Percentiles rank a stretch among this genome's conserved stretches.
Conservation (phyloP, 2,113 vertebrate genomes). For the Tupaia tana region DNA sequence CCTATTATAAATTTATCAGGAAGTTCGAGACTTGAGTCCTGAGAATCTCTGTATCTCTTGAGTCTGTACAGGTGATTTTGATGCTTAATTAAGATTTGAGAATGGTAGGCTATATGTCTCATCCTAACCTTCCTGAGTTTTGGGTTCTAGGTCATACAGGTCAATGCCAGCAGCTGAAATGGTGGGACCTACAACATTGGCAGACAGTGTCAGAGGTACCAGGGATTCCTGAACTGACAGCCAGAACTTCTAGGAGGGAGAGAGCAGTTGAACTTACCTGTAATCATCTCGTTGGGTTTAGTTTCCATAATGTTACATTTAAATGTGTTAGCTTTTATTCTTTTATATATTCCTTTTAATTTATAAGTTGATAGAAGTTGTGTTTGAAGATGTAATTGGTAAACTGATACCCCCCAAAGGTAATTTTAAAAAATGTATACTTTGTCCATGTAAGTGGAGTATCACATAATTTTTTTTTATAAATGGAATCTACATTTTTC, state of each 20-base stretch:
- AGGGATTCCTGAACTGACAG: neutral
- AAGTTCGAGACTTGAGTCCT: neutral
- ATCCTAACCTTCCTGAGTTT: neutral
- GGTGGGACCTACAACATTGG: neutral
- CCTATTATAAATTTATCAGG: neutral
- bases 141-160: neutral
- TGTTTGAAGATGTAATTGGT: neutral
- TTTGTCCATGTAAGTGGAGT: neutral
- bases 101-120: neutral
- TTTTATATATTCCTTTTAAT: conserved; percentile 24
- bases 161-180: neutral
- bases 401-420: neutral
- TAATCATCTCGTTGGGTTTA: neutral
- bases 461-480: neutral
- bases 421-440: neutral
- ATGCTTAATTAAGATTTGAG: neutral
- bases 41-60: neutral
- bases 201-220: neutral
- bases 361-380: conserved; percentile 18
- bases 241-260: neutral
- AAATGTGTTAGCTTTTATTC: neutral
- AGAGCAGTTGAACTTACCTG: neutral
- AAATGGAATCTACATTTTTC: neutral
- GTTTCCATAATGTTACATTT: neutral
- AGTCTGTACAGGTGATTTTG: conserved; percentile 19